Evolutionary conservation across 2,113 vertebrate species (phyloP).

Genomic region (Axis porcinus): DNA sequence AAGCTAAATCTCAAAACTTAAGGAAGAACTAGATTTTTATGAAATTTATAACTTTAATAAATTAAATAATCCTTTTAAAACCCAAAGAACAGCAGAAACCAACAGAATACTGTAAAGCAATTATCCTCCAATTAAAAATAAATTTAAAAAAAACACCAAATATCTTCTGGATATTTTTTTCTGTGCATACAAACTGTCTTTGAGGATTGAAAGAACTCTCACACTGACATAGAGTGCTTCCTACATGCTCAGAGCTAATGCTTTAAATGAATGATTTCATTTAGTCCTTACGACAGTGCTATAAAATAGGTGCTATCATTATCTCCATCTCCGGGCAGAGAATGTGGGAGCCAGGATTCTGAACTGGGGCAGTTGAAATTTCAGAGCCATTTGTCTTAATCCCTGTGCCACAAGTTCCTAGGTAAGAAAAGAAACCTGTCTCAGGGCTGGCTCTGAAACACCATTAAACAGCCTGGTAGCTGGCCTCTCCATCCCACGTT

Average conservation of each 20-base stretch:
- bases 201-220: background rate
- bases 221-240: background rate
- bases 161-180: background rate
- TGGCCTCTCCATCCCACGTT: background rate
- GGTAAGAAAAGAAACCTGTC: background rate
- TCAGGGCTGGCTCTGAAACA: background rate
- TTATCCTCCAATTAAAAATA: background rate
- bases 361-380: background rate
- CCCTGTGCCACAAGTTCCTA: background rate
- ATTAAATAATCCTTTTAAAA: constrained; percentile 22
- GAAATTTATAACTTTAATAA: background rate
- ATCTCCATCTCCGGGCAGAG: background rate
- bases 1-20: constrained; percentile 10
- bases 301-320: background rate
- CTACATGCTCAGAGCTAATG: background rate
- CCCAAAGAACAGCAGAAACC: background rate
- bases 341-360: background rate
- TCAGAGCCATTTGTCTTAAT: background rate
- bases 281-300: background rate
- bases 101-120: background rate
- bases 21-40: background rate
- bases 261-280: background rate
- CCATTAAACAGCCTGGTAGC: background rate
- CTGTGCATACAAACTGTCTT: background rate
- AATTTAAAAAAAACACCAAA: background rate